These are phyloP conservation scores for Thymallus thymallus DNA, from an alignment of 2,113 vertebrate genomes.

Conservation along the genomic window DNA sequence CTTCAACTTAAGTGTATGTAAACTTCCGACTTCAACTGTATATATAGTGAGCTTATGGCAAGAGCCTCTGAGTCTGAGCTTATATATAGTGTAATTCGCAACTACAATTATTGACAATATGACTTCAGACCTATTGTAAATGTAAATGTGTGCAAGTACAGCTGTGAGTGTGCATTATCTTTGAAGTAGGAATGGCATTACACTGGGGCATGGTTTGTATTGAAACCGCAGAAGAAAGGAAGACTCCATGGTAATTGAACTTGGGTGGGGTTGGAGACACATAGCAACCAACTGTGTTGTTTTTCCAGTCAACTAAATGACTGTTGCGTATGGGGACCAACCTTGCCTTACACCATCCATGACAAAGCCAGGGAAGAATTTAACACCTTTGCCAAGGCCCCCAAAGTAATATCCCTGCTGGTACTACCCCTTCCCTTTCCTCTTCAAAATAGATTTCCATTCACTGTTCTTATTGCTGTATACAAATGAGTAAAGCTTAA, in stretches of 20 bases:
- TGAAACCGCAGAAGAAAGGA: background rate
- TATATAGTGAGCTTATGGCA: no score
- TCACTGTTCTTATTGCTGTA: background rate
- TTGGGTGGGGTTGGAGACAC: constrained; percentile 1
- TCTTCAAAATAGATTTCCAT: background rate
- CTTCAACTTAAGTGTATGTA: no score
- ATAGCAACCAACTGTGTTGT: background rate
- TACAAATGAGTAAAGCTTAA: background rate
- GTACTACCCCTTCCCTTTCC: background rate
- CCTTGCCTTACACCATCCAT: constrained; percentile 14
- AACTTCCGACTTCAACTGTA: no score
- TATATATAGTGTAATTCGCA: no score
- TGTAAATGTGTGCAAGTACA: constrained; percentile 2
- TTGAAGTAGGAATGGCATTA: background rate
- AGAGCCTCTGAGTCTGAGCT: no score
- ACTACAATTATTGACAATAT: no score
- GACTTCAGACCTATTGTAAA: background rate
- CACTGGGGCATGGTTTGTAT: constrained; percentile 2
- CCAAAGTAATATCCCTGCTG: background rate
- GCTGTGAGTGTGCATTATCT: background rate
- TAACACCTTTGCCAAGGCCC: constrained; percentile 7
- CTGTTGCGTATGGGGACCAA: background rate
- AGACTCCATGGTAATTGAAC: constrained; percentile 6
- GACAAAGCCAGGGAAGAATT: constrained; percentile 13
- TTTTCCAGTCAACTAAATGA: background rate